Conservation (phyloP, 2,113 vertebrate species). For the Guaruba guarouba region DNA sequence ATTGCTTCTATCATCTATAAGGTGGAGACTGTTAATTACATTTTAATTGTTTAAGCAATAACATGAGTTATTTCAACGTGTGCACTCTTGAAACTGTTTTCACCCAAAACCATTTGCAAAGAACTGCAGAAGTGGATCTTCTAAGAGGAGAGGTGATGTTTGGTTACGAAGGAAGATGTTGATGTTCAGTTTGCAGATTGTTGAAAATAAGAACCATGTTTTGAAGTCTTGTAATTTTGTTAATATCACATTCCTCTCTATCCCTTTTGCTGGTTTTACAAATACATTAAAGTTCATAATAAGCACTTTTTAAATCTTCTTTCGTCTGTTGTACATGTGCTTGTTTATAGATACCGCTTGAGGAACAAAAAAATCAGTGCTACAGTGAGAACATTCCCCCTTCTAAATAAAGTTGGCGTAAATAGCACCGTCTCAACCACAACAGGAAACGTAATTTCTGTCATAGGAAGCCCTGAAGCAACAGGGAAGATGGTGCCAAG, state of each 20-base stretch:
- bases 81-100: background rate
- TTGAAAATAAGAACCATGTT: background rate
- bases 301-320: background rate
- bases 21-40: background rate
- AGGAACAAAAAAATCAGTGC: conserved; percentile 93
- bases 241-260: accelerated
- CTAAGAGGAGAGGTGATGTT: background rate
- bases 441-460: conserved; percentile 77
- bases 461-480: conserved; percentile 80
- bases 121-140: background rate
- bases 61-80: background rate
- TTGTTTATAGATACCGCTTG: conserved; percentile 83
- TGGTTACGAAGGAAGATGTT: background rate
- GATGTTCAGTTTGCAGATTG: background rate
- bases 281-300: background rate
- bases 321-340: background rate
- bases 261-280: background rate
- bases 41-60: background rate
- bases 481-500: conserved; percentile 77
- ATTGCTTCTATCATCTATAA: background rate
- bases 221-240: background rate
- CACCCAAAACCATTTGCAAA: background rate
- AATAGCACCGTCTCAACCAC: conserved; percentile 74
- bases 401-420: conserved; percentile 83
- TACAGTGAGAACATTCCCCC: conserved; percentile 82